Conservation (phyloP, 2,888 invertebrate genomes). For the Zootermopsis nevadensis region DNA sequence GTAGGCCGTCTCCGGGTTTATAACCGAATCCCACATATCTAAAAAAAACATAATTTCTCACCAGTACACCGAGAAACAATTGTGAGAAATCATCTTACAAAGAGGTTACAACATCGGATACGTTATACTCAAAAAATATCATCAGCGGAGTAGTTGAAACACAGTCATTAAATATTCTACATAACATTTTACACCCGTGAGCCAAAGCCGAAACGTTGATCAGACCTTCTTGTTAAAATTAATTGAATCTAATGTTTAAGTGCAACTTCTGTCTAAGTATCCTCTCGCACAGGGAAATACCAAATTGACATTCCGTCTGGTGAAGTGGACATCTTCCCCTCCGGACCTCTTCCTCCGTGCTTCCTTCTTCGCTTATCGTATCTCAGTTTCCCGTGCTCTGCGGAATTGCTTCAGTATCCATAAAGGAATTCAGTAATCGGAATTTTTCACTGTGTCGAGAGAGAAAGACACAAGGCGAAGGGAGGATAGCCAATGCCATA, state of each 20-base stretch:
- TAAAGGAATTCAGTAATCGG: slow-evolving; percentile 49
- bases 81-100: too few relatives aligned
- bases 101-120: too few relatives aligned
- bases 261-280: not conserved
- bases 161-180: too few relatives aligned
- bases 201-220: too few relatives aligned
- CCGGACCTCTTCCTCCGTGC: not conserved
- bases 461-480: not conserved
- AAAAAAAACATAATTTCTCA: too few relatives aligned
- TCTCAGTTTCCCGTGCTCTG: slow-evolving; percentile 12
- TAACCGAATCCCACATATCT: too few relatives aligned
- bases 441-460: slow-evolving; percentile 45
- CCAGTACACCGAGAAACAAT: too few relatives aligned
- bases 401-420: slow-evolving; percentile 37
- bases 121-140: too few relatives aligned
- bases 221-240: not conserved
- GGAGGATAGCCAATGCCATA: not conserved
- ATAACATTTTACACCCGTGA: too few relatives aligned
- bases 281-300: not conserved
- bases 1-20: too few relatives aligned
- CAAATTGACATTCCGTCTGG: slow-evolving; percentile 1
- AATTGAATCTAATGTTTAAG: not conserved
- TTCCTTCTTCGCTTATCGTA: not conserved
- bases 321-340: slow-evolving; percentile 19
- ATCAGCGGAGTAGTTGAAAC: too few relatives aligned